Percentiles rank a stretch among this genome's conserved stretches.
These are phyloP conservation scores for Solenopsis fugax DNA, from an alignment of 1,140 invertebrate species.

Conservation along the genomic window DNA sequence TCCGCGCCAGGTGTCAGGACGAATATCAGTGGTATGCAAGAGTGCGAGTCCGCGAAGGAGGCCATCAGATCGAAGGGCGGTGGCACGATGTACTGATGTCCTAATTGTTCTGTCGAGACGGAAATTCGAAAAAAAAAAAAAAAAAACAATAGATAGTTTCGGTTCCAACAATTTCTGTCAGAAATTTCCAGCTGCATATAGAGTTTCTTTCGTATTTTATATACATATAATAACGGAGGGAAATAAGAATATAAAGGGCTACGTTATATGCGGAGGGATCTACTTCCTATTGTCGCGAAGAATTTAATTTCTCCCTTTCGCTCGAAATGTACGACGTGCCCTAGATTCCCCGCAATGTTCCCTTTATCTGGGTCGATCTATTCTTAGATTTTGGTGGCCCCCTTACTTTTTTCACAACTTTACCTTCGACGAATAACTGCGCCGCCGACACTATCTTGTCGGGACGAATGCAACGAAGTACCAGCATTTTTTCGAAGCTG, in stretches of 20 bases:
- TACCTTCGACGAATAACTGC: constrained; percentile 92
- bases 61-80: constrained; percentile 96
- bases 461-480: constrained; percentile 93
- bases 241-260: neutral
- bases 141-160: neutral
- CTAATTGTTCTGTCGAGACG: constrained; percentile 84
- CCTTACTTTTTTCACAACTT: neutral
- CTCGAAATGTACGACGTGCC: neutral
- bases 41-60: constrained; percentile 94
- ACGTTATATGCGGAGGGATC: too few species aligned
- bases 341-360: neutral
- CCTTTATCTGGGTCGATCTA: constrained; percentile 4
- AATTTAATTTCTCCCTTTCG: constrained; percentile 30
- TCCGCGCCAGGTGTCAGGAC: constrained; percentile 96
- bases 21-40: constrained; percentile 95
- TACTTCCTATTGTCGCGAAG: constrained; percentile 4
- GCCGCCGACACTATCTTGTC: constrained; percentile 96
- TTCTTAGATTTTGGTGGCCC: neutral
- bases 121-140: neutral
- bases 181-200: neutral
- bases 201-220: neutral
- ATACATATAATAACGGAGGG: too few species aligned
- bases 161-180: neutral
- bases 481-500: constrained; percentile 92
- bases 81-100: constrained; percentile 93